Evolutionary conservation across 2,888 invertebrate genomes (phyloP).

Genomic region (Sphaerophoria taeniata): DNA sequence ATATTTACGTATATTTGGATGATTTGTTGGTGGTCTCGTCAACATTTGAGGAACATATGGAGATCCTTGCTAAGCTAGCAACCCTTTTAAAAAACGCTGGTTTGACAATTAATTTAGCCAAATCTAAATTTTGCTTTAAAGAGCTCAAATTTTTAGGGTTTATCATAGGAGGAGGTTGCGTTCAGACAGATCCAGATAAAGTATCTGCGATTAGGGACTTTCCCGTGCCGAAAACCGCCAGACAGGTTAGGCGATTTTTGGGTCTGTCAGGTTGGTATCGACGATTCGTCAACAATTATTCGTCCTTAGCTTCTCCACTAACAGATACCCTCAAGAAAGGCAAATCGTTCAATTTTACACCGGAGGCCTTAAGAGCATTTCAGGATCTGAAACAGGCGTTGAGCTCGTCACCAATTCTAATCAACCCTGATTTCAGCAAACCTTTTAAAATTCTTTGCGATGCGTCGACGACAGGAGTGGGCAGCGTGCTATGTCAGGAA

Average conservation of each 20-base stretch:
- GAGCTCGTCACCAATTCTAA: not conserved
- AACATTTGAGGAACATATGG: too few species aligned
- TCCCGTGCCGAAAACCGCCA: not conserved
- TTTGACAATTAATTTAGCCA: not conserved
- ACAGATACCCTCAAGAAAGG: not conserved
- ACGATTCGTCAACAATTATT: conserved; percentile 8
- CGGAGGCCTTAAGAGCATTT: not conserved
- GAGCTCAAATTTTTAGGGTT: conserved; percentile 3
- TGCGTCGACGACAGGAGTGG: not conserved
- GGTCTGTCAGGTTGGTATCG: too few species aligned
- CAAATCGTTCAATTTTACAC: not conserved
- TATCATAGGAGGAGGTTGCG: conserved; percentile 7
- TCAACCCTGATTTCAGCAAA: not conserved
- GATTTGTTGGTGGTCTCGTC: too few species aligned
- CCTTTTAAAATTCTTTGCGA: not conserved
- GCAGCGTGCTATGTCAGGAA: not conserved
- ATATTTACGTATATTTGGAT: too few species aligned
- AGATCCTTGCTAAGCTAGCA: too few species aligned
- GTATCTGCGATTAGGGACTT: too few species aligned
- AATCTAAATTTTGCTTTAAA: conserved; percentile 4
- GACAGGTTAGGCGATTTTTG: not conserved
- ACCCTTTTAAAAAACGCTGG: too few species aligned
- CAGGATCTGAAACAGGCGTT: not conserved
- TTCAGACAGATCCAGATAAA: too few species aligned
- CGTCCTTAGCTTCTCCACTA: too few species aligned